Percentiles rank a stretch among this genome's conserved stretches.
These are phyloP conservation scores for Rhodophaea formosa DNA, from an alignment of 2,888 invertebrate genomes.

Conservation along the genomic window DNA sequence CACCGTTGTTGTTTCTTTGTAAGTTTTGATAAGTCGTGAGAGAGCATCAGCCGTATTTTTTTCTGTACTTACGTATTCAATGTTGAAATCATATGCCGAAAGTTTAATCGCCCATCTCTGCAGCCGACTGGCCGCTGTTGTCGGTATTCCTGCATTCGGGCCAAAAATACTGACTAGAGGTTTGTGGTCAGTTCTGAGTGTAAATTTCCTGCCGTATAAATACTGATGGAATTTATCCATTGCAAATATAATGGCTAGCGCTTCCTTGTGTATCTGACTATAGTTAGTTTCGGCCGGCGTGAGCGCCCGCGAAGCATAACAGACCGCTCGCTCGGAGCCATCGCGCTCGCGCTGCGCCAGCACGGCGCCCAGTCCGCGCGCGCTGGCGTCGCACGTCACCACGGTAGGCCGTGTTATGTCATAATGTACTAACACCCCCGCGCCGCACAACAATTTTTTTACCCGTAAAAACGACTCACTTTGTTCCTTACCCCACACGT, in stretches of 20 bases:
- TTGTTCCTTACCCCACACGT: neutral
- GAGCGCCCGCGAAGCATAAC: constrained; percentile 24
- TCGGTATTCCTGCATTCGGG: constrained; percentile 21
- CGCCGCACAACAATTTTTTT: constrained; percentile 13
- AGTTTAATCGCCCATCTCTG: constrained; percentile 28
- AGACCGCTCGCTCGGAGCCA: constrained; percentile 23
- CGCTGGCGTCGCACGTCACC: constrained; percentile 21
- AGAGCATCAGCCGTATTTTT: constrained; percentile 24
- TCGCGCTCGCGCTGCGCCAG: constrained; percentile 20
- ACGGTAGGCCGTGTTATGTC: constrained; percentile 1
- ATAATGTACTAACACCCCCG: constrained; percentile 20
- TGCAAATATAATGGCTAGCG: constrained; percentile 24
- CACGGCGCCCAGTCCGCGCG: constrained; percentile 23
- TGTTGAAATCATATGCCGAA: constrained; percentile 24
- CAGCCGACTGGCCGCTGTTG: constrained; percentile 23
- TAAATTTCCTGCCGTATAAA: constrained; percentile 24
- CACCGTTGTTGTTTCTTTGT: neutral
- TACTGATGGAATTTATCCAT: constrained; percentile 24
- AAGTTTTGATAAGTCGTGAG: constrained; percentile 18
- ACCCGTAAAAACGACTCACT: neutral
- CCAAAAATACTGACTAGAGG: constrained; percentile 24
- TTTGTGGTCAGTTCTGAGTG: constrained; percentile 26
- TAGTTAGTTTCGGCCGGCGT: constrained; percentile 21
- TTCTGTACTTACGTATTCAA: constrained; percentile 25
- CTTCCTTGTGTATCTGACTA: constrained; percentile 27